phyloP scores from a whole-genome alignment of 2,797 vertebrate species.

The Astyanax mexicanus region DNA sequence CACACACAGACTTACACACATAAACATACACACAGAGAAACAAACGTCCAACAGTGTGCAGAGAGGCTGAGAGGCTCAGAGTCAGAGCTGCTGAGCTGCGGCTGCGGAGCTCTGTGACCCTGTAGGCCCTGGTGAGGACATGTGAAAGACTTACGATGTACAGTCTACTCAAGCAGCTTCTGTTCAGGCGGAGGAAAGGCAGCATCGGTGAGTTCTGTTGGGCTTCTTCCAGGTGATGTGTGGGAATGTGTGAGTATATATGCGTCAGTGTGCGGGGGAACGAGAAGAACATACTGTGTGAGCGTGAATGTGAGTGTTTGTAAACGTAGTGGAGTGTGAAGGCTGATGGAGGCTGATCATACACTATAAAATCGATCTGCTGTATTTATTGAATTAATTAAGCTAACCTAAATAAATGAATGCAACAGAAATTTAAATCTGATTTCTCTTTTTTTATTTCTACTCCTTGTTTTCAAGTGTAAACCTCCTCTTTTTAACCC shows the following conservation, averaged over 20 bases:
- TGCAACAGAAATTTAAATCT: too few relatives aligned
- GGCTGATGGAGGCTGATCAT: too few relatives aligned
- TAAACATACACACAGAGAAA: not conserved
- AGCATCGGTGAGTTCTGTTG: slow-evolving; percentile 28
- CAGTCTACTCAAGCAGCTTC: slow-evolving; percentile 24
- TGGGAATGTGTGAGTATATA: slow-evolving; percentile 9
- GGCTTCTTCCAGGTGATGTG: slow-evolving; percentile 4
- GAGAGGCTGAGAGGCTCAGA: not conserved
- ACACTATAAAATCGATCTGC: too few relatives aligned
- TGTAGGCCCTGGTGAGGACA: not conserved
- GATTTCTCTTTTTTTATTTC: too few relatives aligned
- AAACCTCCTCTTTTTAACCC: too few relatives aligned
- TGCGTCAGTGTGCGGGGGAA: not conserved
- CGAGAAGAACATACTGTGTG: too few relatives aligned
- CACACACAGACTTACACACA: too few relatives aligned
- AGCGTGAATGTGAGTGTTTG: not conserved
- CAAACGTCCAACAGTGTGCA: slow-evolving; percentile 1
- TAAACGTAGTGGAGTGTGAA: not conserved
- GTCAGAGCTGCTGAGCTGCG: not conserved
- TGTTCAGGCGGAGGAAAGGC: slow-evolving; percentile 32
- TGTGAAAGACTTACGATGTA: slow-evolving; percentile 32
- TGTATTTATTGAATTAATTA: too few relatives aligned
- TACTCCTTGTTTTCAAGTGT: too few relatives aligned
- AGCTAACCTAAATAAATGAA: too few relatives aligned
- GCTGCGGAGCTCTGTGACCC: not conserved